Evolutionary conservation across 2,113 vertebrate genomes (phyloP).

Genomic region (Acanthisitta chloris): DNA sequence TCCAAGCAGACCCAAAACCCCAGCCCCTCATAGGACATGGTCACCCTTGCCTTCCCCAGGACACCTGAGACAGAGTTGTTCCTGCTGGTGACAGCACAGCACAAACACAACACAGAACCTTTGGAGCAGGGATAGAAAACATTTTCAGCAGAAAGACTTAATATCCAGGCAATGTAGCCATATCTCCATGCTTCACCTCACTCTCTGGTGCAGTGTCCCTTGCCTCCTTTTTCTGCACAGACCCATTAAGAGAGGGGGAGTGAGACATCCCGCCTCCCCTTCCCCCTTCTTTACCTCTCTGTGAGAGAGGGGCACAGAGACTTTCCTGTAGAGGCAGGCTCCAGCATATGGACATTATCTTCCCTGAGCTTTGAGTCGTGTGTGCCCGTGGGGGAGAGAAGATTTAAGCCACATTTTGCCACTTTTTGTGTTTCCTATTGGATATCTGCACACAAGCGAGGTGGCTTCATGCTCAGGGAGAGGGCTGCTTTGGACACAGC

Average conservation of each 20-base stretch:
- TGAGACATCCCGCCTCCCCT: accelerated
- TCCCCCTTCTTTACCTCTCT: neutral
- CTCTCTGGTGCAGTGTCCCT: accelerated
- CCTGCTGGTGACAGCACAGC: neutral
- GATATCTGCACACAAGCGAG: neutral
- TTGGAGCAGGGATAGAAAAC: neutral
- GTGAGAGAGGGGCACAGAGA: neutral
- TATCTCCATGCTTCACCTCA: accelerated
- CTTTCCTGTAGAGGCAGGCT: neutral
- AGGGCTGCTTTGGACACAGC: neutral
- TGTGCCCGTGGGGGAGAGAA: neutral
- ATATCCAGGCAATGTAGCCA: accelerated
- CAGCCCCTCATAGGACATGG: accelerated
- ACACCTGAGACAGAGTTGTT: neutral
- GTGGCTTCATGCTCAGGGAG: neutral
- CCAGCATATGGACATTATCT: neutral
- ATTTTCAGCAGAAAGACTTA: neutral
- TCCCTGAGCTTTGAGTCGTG: neutral
- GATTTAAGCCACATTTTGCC: conserved; percentile 1
- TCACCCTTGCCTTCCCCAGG: neutral
- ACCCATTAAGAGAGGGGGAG: neutral
- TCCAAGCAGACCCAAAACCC: neutral
- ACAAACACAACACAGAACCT: neutral
- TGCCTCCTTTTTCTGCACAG: neutral
- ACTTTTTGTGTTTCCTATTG: neutral